Percentiles rank a stretch among this genome's conserved stretches.
These are phyloP conservation scores for Pangasius larnaudii DNA, from an alignment of 2,797 vertebrate genomes.

Conservation along the genomic window DNA sequence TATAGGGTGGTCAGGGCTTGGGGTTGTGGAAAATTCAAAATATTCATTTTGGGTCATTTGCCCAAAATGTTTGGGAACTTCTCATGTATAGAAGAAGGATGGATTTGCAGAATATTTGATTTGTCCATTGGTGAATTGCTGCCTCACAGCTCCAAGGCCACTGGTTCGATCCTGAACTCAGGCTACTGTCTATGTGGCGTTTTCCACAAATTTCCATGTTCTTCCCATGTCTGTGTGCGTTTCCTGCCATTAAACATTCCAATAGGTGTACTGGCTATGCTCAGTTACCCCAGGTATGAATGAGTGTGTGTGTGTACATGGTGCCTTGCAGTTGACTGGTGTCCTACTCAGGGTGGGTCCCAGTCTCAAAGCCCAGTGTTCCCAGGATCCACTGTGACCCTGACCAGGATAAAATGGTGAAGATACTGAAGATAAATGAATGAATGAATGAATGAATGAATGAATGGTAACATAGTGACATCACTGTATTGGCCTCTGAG, in stretches of 20 bases:
- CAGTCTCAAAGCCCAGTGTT: no score
- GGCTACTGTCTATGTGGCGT: neutral
- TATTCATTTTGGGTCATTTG: neutral
- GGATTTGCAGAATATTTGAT: neutral
- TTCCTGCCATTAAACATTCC: no score
- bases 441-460: neutral
- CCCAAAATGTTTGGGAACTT: neutral
- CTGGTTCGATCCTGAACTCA: neutral
- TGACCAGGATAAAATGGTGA: neutral
- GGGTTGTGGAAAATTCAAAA: neutral
- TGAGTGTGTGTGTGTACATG: no score
- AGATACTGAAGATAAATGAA: neutral
- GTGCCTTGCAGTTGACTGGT: no score
- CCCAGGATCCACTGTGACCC: no score
- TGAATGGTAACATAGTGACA: neutral
- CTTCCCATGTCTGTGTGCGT: neutral
- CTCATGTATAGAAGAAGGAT: neutral
- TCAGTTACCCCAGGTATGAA: no score
- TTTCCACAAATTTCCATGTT: neutral
- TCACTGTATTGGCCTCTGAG: neutral
- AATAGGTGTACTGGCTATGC: no score
- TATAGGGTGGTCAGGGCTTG: neutral
- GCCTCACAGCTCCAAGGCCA: neutral
- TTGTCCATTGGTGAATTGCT: neutral
- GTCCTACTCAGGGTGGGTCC: no score